Conservation (phyloP, 2,113 vertebrate species). For the Ardeotis arabs region DNA sequence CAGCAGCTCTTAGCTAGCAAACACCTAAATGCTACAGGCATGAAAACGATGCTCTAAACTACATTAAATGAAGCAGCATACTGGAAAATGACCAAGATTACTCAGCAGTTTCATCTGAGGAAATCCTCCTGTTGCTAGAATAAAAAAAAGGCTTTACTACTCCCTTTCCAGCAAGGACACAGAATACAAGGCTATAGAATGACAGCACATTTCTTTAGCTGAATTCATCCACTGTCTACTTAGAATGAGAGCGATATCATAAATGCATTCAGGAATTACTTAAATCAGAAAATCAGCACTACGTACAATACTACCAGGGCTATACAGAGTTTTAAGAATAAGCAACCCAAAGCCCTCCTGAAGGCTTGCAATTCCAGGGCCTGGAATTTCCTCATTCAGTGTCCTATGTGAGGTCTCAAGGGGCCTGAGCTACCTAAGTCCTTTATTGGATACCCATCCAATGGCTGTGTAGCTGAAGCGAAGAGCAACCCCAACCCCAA, state of each 20-base stretch:
- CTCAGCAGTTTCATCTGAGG: conserved; percentile 15
- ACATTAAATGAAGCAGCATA: neutral
- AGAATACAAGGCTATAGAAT: neutral
- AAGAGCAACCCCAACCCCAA: neutral
- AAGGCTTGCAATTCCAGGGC: fast-evolving
- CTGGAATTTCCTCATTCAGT: neutral
- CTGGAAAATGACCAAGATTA: conserved; percentile 37
- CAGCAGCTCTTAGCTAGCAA: neutral
- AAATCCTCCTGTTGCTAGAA: neutral
- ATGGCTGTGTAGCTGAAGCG: neutral
- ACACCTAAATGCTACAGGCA: neutral
- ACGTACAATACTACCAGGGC: neutral
- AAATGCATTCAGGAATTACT: neutral
- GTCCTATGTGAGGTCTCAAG: neutral
- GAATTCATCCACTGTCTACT: neutral
- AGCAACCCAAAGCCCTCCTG: neutral
- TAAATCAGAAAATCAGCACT: neutral
- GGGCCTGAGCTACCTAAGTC: neutral
- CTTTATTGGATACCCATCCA: neutral
- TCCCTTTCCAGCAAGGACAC: neutral
- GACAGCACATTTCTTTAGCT: neutral
- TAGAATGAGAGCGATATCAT: neutral
- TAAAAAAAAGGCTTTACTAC: neutral
- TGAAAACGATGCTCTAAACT: neutral
- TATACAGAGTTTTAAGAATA: neutral